Evolutionary conservation across 1,140 invertebrate genomes (phyloP), one percentile per base, ranked within the genome.

Genomic region (Drosophila biarmipes): DNA sequence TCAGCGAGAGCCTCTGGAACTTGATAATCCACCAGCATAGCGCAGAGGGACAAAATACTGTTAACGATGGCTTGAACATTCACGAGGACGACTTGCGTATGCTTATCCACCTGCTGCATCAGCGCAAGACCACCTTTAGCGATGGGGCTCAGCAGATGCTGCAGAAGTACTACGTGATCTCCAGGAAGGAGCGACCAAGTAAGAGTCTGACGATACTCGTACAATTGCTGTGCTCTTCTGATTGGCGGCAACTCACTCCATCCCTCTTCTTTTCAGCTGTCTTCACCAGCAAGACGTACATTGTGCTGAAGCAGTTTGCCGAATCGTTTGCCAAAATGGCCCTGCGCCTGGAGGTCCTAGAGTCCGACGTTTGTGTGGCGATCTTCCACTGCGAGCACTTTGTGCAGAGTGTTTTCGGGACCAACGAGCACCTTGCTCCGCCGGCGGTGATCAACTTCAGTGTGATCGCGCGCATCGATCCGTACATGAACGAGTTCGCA

Each of bases 321-420:
- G 91, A 92, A 61, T 90, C 91, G 0, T 77, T 92, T 48, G 85
- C 89, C 21, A 92, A 92, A 43, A 51, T 92, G 10, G 66, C 82
- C 0, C 27, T 92, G 17, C 89, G 91, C 0, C 14, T 89, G 55
- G 74, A 85, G 38, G 91, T 92, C 0, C 21, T 89, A 1, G 56
- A 71, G 6, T 56, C 73, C 6, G 91, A 92, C 54, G 90, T 85
- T 0, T 55, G 82, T 29, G 62, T 78, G 19, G 77, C 86, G 27
- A 82, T 90, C 38, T 89, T 81, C n/a, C 74, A 92, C 29, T 80
- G 81, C 21, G 91, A 92, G 43, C 48, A 81, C n/a, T 86, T 87
- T 46, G 73, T 86, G 17, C 61, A 72, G 10, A 49, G 49, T n/a
- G 61, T 90, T 5, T 92, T 76, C 45, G 90, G 91, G 0, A 34